Base-by-base conservation (phyloP, 1,140 invertebrate genomes). In the Drosophila leontia region DNA sequence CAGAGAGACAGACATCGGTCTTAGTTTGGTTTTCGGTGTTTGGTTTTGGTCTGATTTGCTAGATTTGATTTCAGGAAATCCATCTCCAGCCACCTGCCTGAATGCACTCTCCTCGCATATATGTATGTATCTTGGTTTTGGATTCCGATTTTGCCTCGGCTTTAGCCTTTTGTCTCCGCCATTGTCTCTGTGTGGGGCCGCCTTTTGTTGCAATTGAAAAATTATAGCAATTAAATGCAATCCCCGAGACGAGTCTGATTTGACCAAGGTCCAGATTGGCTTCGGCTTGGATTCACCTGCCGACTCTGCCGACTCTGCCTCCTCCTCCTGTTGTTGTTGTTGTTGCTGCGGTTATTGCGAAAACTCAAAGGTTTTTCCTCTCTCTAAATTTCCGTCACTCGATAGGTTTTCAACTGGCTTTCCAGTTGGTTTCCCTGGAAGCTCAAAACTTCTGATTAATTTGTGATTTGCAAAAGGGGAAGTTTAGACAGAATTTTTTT, bases 41-140 rank as follows among this genome's bases (percentile, higher is more conserved):
- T 71, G 75, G 62, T 70, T 86, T 86, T 71, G 85, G 85, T 90
- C 75, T 87, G 88, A 91, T 87, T 91, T 88, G 88, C 88, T 91
- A 91, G 87, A 91, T 91, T 91, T 87, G 87, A 91, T 91, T 91
- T 91, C 87, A 91, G 85, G 85, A 88, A 88, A 88, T 85, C 78
- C 69, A 39, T 19, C 67, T 70, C 35, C 75, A 44, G 32, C 59
- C 75, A 80, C 79, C 70, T 87, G 65, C 59, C 83, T 80, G 77
- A 83, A 74, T 81, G 79, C 80, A 63, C 69, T 29, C 26, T 62
- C 19, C 26, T 62, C 19, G 44, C 35, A 57, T 17, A 62, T 79
- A 80, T 47, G 60, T n/a, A 9, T 8, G 4, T 15, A 8, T 70
- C 39, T 64, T 64, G 71, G 61, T 59, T 76, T 77, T 76, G 53